A percentile compares a stretch with the other conserved stretches of the same genome.
Evolutionary conservation across 2,888 invertebrate species (phyloP).

Genomic region (Andrena trimmerana): DNA sequence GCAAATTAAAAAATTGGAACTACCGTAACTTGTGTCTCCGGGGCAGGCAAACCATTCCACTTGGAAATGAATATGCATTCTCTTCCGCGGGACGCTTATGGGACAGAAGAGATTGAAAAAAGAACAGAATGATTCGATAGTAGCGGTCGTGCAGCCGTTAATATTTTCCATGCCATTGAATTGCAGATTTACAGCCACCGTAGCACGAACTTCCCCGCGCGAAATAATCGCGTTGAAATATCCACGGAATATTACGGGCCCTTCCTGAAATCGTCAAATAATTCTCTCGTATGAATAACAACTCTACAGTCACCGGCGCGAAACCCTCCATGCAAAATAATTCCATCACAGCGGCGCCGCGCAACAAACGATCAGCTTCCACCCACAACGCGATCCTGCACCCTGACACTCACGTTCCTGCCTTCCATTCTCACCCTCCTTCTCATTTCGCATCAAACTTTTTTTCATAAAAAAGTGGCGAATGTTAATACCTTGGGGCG

Average conservation of each 20-base stretch:
- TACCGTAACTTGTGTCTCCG: too few relatives aligned
- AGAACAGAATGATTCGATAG: not conserved
- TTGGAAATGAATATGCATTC: too few relatives aligned
- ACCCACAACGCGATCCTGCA: not conserved
- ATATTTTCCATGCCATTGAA: conserved; percentile 13
- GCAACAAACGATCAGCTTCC: conserved; percentile 4
- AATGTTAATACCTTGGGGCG: too few relatives aligned
- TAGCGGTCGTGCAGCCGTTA: not conserved
- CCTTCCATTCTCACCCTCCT: not conserved
- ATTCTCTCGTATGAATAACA: conserved; percentile 22
- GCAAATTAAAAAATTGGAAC: too few relatives aligned
- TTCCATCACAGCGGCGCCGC: not conserved
- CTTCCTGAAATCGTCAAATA: conserved; percentile 33
- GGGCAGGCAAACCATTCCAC: too few relatives aligned
- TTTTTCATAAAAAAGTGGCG: too few relatives aligned
- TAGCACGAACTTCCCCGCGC: not conserved
- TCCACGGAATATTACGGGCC: conserved; percentile 9
- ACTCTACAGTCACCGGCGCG: not conserved
- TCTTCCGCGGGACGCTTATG: too few relatives aligned
- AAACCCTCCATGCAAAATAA: conserved; percentile 22
- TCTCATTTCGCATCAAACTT: not conserved
- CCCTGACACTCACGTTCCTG: not conserved
- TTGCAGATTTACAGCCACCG: conserved; percentile 5
- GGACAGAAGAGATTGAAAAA: not conserved
- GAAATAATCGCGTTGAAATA: conserved; percentile 21